These are phyloP conservation scores for Zelostemma sp. DNA, from an alignment of 1,140 invertebrate species.

Conservation along the genomic window DNA sequence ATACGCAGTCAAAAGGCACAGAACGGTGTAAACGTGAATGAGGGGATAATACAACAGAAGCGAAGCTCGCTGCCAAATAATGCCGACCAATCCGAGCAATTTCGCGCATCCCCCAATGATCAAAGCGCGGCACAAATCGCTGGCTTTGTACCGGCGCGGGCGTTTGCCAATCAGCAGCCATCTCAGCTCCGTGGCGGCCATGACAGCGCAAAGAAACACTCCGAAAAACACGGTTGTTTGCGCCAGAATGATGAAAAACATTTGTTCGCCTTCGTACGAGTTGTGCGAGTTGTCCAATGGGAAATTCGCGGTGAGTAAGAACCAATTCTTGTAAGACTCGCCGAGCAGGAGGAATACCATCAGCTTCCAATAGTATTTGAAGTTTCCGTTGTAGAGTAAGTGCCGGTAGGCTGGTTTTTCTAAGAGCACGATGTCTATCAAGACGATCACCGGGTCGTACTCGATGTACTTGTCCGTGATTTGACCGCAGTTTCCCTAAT, in stretches of 20 bases:
- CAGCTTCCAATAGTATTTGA: constrained; percentile 71
- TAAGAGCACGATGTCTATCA: constrained; percentile 85
- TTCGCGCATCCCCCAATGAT: constrained; percentile 63
- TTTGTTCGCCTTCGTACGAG: constrained; percentile 49
- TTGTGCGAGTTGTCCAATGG: background rate
- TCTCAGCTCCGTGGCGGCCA: constrained; percentile 56
- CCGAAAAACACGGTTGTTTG: constrained; percentile 57
- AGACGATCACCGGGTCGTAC: constrained; percentile 86
- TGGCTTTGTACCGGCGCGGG: constrained; percentile 52
- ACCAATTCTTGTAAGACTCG: constrained; percentile 62
- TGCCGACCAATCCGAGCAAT: constrained; percentile 59
- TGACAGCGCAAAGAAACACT: constrained; percentile 50
- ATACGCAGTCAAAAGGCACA: constrained; percentile 65
- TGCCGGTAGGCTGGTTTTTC: constrained; percentile 86
- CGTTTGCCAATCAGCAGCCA: constrained; percentile 49
- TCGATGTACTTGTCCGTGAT: constrained; percentile 91
- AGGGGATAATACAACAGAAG: constrained; percentile 58
- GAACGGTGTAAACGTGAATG: constrained; percentile 63
- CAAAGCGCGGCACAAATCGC: constrained; percentile 55
- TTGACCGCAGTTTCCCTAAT: constrained; percentile 79
- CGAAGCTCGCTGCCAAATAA: constrained; percentile 62
- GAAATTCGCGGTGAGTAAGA: constrained; percentile 24
- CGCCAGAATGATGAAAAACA: constrained; percentile 59
- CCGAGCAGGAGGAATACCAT: constrained; percentile 60
- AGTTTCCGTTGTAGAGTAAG: constrained; percentile 82